Base-by-base conservation (phyloP, 2,113 vertebrate genomes). In the Acinonyx jubatus region DNA sequence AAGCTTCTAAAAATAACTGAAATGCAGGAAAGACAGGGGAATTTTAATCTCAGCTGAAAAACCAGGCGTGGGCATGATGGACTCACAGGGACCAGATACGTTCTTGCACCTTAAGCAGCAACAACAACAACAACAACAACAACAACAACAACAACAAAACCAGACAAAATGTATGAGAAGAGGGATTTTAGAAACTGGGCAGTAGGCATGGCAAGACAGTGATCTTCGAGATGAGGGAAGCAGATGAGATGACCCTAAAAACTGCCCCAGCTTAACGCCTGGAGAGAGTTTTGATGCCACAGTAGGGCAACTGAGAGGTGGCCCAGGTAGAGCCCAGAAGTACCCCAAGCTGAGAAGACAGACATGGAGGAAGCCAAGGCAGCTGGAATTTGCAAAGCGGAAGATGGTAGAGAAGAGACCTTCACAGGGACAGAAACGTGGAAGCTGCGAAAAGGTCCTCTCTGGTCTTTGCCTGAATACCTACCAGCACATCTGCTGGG, bases 1-100 rank as follows among this genome's bases (percentile, higher is more conserved):
- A 92, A 89, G 41, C 41, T 65, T 74, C 68, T 94, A 92, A 95
- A 88, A 96, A 63, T 79, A 66, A 18, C 61, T 6, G 27, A 81
- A 45, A 16, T 89, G 45, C 50, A 16, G 16, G 5, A n/a, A 96
- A 73, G 33, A 78, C 68, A 63, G 27, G 16, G 33, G 33, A 55
- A 68, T 82, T 94, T 85, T 82, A 61, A 71, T 76, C 48, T 84
- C 27, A 33, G n/a, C 4, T 89, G 18, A 55, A 90, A 90, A 79
- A 29, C 15, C 12, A 87, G 61, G 10, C 74, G 16, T 61, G 55
- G 48, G 61, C 18, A 94, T 13, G 19, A 33, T 63, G 36, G 69
- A 95, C 52, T 57, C 83, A 31, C 1, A 90, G 41, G 31, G 10
- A 96, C n/a, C 16, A 48, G 84, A 81, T 36, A 50, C 9, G 41